These are phyloP conservation scores for Megamerina dolium DNA, from an alignment of 2,888 invertebrate genomes.

Conservation along the genomic window DNA sequence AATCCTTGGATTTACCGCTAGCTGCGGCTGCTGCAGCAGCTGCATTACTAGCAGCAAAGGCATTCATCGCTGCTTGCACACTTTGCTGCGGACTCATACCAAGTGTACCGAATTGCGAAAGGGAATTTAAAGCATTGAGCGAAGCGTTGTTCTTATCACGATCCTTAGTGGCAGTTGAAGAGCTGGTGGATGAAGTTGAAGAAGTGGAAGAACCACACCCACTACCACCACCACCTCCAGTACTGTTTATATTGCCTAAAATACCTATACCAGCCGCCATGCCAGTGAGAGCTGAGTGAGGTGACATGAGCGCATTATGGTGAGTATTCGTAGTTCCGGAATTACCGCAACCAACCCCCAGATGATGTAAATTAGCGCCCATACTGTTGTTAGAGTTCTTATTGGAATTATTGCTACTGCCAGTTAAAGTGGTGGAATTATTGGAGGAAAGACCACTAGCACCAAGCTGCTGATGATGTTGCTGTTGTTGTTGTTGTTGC, in stretches of 20 bases:
- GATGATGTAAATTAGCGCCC: slow-evolving; percentile 21
- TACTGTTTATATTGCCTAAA: slow-evolving; percentile 16
- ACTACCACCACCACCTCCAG: slow-evolving; percentile 18
- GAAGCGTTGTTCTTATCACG: slow-evolving; percentile 48
- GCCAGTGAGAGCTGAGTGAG: slow-evolving; percentile 26
- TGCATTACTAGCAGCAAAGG: slow-evolving; percentile 45
- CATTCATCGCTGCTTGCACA: slow-evolving; percentile 50
- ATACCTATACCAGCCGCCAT: slow-evolving; percentile 11
- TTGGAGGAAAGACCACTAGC: slow-evolving; percentile 8
- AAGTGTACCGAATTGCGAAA: slow-evolving; percentile 46
- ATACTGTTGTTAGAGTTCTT: slow-evolving; percentile 15
- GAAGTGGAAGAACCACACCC: slow-evolving; percentile 18
- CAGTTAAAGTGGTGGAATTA: slow-evolving; percentile 4
- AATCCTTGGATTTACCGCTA: slow-evolving; percentile 41
- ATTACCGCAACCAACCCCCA: slow-evolving; percentile 15
- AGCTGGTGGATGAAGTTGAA: slow-evolving; percentile 16
- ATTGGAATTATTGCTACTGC: slow-evolving; percentile 11
- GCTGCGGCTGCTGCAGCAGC: slow-evolving; percentile 25
- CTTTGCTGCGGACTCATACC: slow-evolving; percentile 49
- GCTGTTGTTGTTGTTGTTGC: slow-evolving; percentile 21
- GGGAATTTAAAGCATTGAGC: slow-evolving; percentile 46
- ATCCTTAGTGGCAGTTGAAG: slow-evolving; percentile 32
- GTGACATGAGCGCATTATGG: slow-evolving; percentile 34
- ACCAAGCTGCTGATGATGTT: slow-evolving; percentile 16
- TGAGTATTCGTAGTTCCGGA: slow-evolving; percentile 18